Base-by-base conservation (phyloP, 2,888 invertebrate genomes). In the Orgyia antiqua region DNA sequence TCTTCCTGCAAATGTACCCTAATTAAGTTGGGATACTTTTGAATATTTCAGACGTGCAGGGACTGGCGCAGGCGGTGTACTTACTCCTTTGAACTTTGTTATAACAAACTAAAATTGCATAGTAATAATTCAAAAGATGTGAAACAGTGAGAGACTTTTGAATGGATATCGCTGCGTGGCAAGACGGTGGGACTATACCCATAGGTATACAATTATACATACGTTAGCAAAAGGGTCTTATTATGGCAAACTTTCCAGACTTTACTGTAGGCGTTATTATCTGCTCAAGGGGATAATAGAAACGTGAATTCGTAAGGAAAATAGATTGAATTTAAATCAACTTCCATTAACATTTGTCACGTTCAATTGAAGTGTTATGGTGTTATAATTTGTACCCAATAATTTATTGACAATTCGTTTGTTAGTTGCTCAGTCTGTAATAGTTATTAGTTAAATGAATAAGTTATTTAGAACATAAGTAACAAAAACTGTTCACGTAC, bases 21-120 rank as follows among this genome's bases (percentile, higher is more conserved):
- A 76, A 78, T 77, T 75, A 77, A 71, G 65, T 65, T 54, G 69
- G 68, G 58, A 60, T 69, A 70, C 70, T 68, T 65, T 51, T 68
- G 66, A 69, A 72, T 71, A 69, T 69, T 69, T 69, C 61, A 68
- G 62, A 62, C 58, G 53, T 48, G 45, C 47, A 43, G 35, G 49
- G 50, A 45, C 47, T 40, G 34, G 24, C 34, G 24, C 29, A 36
- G 44, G 49, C 46, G 51, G 58, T 61, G 50, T 49, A 45, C 51
- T 45, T 45, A 61, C 33, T 53, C 46, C 45, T 61, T 35, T 53
- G 51, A 58, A 58, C 49, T 55, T 49, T 46, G 53, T 55, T 57
- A 55, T 58, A 55, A 60, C 58, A 49, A 51, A 51, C 55, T 55
- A 57, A 59, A 53, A 60, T 66, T 59, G 58, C 34, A 35, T 41